Conservation (phyloP, 2,888 invertebrate genomes). For the Calephelis perditalis region DNA sequence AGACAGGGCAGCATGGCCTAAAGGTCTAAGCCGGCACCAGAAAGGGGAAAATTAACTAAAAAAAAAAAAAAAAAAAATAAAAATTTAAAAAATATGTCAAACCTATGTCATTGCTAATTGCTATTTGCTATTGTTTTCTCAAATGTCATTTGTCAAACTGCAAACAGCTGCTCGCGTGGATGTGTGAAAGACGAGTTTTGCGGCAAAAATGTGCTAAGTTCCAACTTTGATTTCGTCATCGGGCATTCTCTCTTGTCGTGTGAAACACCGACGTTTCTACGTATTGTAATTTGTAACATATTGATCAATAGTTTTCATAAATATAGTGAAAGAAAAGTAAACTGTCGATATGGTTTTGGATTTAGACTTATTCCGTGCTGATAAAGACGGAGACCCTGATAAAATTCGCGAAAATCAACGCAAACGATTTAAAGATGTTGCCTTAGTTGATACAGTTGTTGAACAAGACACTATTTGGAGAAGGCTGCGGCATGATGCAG, state of each 20-base stretch:
- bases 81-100: background rate
- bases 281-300: background rate
- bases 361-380: conserved; percentile 95
- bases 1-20: no score
- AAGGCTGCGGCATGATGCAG: conserved; percentile 92
- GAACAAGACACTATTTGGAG: conserved; percentile 94
- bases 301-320: background rate
- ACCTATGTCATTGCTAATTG: background rate
- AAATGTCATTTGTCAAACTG: conserved; percentile 14
- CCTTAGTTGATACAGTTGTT: conserved; percentile 93
- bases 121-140: background rate
- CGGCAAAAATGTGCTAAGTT: conserved; percentile 2
- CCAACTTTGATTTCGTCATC: conserved; percentile 1
- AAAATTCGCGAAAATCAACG: conserved; percentile 94
- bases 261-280: background rate
- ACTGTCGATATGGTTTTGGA: conserved; percentile 91
- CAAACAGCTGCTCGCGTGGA: conserved; percentile 17
- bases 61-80: no score
- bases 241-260: background rate
- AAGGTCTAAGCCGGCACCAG: no score
- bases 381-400: conserved; percentile 96
- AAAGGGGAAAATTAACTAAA: no score
- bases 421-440: conserved; percentile 95
- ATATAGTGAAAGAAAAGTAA: background rate
- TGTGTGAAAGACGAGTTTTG: background rate